A percentile compares a stretch with the other conserved stretches of the same genome.
Conservation (phyloP, 2,797 vertebrate species). For the Limosa lapponica region DNA sequence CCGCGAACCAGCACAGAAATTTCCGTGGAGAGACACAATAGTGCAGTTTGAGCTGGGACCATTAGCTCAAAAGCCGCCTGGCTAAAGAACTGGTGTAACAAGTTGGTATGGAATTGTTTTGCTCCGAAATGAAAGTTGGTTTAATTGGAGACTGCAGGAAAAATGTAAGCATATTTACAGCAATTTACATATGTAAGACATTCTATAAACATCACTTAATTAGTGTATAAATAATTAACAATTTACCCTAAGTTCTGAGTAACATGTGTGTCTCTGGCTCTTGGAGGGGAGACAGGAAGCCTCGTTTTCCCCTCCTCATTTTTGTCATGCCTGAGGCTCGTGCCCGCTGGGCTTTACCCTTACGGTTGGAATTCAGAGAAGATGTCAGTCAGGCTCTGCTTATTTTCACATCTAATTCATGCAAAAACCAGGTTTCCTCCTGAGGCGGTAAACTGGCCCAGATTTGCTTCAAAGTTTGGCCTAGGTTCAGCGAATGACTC, state of each 20-base stretch:
- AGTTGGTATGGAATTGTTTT: conserved; percentile 34
- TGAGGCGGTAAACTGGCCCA: conserved; percentile 60
- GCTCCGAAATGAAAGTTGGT: conserved; percentile 16
- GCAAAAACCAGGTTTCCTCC: conserved; percentile 62
- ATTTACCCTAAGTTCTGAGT: not conserved
- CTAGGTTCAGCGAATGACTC: conserved; percentile 63
- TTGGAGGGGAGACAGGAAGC: conserved; percentile 36
- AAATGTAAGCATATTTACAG: conserved; percentile 37
- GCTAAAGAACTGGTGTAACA: conserved; percentile 26
- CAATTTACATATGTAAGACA: conserved; percentile 48
- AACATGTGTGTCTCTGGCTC: not conserved
- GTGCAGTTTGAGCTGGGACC: not conserved
- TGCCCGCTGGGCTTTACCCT: conserved; percentile 38
- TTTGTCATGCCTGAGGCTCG: conserved; percentile 60
- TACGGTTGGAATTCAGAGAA: conserved; percentile 42
- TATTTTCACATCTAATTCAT: conserved; percentile 70
- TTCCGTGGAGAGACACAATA: conserved; percentile 10
- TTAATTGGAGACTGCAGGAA: conserved; percentile 51
- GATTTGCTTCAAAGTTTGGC: conserved; percentile 63
- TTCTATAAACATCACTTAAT: conserved; percentile 40
- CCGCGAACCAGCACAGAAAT: conserved; percentile 38
- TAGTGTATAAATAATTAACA: conserved; percentile 50
- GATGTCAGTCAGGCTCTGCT: conserved; percentile 72
- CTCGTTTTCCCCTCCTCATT: conserved; percentile 47
- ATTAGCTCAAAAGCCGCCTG: not conserved